A percentile compares a stretch with the other conserved stretches of the same genome.
Conservation (phyloP, 2,888 invertebrate species). For the Cynaeus angustus region DNA sequence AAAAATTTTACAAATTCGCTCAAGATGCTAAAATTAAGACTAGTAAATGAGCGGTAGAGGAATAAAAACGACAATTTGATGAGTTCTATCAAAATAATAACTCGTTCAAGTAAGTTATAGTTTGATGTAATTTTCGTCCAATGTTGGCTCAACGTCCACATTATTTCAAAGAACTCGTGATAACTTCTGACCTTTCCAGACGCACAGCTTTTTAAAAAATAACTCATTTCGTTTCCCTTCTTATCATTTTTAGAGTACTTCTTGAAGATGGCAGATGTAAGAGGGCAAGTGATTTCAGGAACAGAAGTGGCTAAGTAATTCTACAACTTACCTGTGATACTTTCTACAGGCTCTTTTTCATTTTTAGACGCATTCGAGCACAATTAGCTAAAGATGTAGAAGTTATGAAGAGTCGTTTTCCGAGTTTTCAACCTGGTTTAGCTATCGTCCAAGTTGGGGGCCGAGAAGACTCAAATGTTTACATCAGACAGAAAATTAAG, state of each 20-base stretch:
- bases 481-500: constrained; percentile 96
- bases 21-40: no score
- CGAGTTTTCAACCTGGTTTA: constrained; percentile 83
- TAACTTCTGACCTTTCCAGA: background rate
- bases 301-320: constrained; percentile 80
- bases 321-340: no score
- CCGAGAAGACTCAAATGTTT: constrained; percentile 97
- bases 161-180: background rate
- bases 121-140: no score
- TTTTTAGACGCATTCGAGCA: constrained; percentile 81
- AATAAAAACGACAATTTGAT: no score
- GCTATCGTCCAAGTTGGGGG: constrained; percentile 97
- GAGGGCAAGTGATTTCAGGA: constrained; percentile 77
- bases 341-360: no score
- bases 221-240: background rate
- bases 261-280: constrained; percentile 50
- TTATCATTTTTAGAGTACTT: constrained; percentile 24
- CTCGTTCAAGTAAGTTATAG: no score
- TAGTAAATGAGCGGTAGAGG: no score
- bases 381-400: constrained; percentile 80
- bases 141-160: no score
- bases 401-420: constrained; percentile 74
- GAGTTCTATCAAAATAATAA: no score
- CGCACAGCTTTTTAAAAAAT: background rate
- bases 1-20: no score